A percentile compares a stretch with the other conserved stretches of the same genome.
Conservation (phyloP, 2,113 vertebrate genomes). For the Orthonyx spaldingii region DNA sequence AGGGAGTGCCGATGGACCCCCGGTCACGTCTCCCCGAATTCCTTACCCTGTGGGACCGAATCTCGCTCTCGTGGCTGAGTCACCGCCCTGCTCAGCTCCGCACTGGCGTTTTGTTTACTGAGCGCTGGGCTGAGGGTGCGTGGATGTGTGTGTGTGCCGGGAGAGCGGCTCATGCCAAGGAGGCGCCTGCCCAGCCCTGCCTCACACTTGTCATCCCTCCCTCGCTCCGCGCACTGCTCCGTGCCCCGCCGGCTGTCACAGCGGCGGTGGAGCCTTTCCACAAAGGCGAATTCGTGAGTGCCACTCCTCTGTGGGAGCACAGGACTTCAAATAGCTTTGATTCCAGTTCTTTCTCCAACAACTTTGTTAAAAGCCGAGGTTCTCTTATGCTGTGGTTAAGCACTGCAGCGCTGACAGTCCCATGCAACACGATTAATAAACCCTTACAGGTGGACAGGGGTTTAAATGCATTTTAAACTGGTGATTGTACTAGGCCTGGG, state of each 20-base stretch:
- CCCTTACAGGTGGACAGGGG: neutral
- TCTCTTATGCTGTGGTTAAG: neutral
- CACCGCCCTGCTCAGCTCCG: neutral
- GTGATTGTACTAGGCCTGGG: neutral
- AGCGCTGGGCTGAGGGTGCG: neutral
- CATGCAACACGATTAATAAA: neutral
- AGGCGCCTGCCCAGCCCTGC: neutral
- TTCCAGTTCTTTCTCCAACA: neutral
- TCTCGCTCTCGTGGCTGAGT: neutral
- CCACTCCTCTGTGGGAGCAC: neutral
- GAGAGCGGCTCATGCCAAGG: neutral
- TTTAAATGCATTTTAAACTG: neutral
- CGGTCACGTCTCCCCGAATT: neutral
- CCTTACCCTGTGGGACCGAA: conserved; percentile 50
- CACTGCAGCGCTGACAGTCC: neutral
- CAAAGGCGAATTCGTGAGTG: neutral
- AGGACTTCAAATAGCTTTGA: neutral
- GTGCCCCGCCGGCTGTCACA: neutral
- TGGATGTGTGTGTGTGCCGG: neutral
- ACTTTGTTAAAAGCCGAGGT: neutral
- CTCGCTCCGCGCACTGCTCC: neutral
- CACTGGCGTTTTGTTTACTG: neutral
- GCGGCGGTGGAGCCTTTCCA: neutral
- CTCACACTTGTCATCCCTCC: neutral
- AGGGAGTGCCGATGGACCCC: neutral